Conservation (phyloP, 2,797 vertebrate genomes). For the Megaceryle alcyon region DNA sequence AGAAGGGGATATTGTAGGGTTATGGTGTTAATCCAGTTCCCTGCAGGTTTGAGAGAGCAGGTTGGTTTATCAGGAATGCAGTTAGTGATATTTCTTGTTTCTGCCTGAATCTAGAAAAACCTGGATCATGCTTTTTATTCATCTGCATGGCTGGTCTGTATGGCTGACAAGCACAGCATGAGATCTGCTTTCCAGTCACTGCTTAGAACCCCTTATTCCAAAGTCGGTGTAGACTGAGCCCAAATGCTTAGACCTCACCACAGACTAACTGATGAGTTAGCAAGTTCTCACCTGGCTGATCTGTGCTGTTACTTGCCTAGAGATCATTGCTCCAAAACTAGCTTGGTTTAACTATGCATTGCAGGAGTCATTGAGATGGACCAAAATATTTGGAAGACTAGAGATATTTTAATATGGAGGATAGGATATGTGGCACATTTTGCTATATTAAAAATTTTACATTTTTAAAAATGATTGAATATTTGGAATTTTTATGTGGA, state of each 20-base stretch:
- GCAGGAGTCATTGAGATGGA: neutral
- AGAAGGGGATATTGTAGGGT: neutral
- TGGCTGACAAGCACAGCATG: neutral
- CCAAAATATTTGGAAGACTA: neutral
- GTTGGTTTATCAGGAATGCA: neutral
- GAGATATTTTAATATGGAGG: neutral
- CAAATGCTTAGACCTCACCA: neutral
- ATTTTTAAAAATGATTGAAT: neutral
- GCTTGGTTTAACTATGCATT: neutral
- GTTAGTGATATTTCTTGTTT: neutral
- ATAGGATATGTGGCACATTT: neutral
- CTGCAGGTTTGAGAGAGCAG: neutral
- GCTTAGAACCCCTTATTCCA: accelerated
- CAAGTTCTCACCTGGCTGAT: neutral
- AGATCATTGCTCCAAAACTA: neutral
- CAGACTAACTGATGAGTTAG: accelerated
- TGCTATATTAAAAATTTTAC: neutral
- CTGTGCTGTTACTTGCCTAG: neutral
- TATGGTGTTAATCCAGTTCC: neutral
- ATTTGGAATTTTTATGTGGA: neutral
- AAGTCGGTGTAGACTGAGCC: accelerated
- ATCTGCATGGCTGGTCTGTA: neutral
- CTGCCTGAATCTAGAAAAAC: neutral
- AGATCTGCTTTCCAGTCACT: neutral
- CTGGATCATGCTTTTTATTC: neutral